Conservation (phyloP, 1,140 invertebrate genomes). For the Drosophila cardini region DNA sequence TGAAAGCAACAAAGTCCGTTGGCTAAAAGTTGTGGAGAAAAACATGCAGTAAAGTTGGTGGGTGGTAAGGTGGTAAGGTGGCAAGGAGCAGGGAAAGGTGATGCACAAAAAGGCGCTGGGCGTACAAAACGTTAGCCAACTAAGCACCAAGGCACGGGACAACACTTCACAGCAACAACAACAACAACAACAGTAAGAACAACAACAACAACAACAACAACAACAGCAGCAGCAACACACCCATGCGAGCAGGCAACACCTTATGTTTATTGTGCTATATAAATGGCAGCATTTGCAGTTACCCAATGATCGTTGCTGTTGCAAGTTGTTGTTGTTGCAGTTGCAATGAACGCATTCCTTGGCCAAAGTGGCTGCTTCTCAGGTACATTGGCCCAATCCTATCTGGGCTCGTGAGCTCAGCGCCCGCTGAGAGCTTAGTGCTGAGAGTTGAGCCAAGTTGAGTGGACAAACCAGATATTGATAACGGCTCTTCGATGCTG, state of each 20-base stretch:
- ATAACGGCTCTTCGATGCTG: conserved; percentile 84
- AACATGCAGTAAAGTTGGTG: neutral
- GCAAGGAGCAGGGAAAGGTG: neutral
- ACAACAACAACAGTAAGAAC: conserved; percentile 34
- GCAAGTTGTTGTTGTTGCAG: conserved; percentile 27
- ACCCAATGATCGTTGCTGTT: conserved; percentile 43
- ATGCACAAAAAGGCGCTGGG: conserved; percentile 60
- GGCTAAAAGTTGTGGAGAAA: conserved; percentile 5
- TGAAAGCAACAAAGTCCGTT: conserved; percentile 70
- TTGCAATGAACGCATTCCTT: conserved; percentile 74
- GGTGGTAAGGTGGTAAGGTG: neutral
- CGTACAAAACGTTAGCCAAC: conserved; percentile 77
- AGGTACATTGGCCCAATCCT: conserved; percentile 84
- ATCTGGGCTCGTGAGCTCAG: conserved; percentile 46
- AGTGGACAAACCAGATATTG: conserved; percentile 85
- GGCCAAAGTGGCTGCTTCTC: conserved; percentile 79
- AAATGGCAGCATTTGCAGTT: conserved; percentile 82
- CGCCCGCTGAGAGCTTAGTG: conserved; percentile 43
- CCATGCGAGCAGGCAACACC: conserved; percentile 70
- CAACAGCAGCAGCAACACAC: conserved; percentile 33
- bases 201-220: conserved; percentile 12
- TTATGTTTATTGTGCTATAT: conserved; percentile 83
- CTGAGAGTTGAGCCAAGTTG: conserved; percentile 54
- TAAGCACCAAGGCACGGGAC: conserved; percentile 74
- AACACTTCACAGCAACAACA: conserved; percentile 63